Evolutionary conservation across 2,797 vertebrate genomes (phyloP), one percentile per base, ranked within the genome.

Genomic region (Poeciliopsis paucimaculata): DNA sequence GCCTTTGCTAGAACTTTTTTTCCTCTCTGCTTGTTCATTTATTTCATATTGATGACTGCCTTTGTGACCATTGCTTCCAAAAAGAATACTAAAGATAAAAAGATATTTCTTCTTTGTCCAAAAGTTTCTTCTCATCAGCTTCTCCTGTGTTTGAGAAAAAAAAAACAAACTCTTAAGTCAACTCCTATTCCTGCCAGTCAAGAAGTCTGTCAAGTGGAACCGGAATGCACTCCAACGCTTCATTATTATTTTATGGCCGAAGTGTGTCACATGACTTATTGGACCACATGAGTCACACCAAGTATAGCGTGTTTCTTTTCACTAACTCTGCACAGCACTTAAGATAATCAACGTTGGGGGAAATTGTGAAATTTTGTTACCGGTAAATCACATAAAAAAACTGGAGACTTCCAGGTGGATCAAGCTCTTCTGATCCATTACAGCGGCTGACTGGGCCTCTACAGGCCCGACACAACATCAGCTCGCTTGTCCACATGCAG

Each of bases 211-310:
- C n/a, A 79, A 75, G 34, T 45, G 11, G 49, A 83, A 74, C 60
- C 77, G 77, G 62, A 60, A 80, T 86, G 85, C 51, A 0, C 80
- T 53, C 83, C 77, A 81, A 79, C 51, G 55, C 77, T 16, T 89
- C 76, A 88, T 92, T 76, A 87, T 84, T 90, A 86, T 90, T 93
- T 91, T 68, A 92, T 91, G 77, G 81, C 49, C n/a, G 55, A 39
- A 76, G 62, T 55, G 60, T 64, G 83, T 86, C 87, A 89, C 86
- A 85, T 94, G 91, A 91, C 82, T 93, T 94, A 82, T 89, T 85
- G 89, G 84, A 93, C 72, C 39, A 41, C 49, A 78, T 94, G 93
- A 93, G 88, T 94, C 92, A 94, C 78, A 78, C 85, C 82, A 73
- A 53, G 75, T 81, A 41, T 43, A 74, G 72, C 47, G 72, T 47